phyloP scores from a whole-genome alignment of 2,113 vertebrate species.

The Rhinolophus sinicus region DNA sequence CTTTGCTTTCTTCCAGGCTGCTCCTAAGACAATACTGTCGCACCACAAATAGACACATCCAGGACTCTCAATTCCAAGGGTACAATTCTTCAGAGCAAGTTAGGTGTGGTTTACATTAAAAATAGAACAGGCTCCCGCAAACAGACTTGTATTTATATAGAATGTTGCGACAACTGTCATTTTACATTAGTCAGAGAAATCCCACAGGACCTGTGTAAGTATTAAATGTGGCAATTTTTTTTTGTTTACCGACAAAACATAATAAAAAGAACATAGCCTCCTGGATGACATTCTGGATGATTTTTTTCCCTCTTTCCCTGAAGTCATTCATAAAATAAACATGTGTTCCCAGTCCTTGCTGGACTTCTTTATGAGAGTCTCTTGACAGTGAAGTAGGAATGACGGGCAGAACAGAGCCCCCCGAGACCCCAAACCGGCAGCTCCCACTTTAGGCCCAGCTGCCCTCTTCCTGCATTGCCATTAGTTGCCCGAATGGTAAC shows the following conservation, averaged over 20 bases:
- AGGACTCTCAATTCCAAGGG: conserved; percentile 66
- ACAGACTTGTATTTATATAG: conserved; percentile 84
- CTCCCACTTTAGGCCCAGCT: rapidly evolving
- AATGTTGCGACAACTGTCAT: conserved; percentile 86
- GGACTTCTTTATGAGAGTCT: conserved; percentile 58
- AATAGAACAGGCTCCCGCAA: conserved; percentile 85
- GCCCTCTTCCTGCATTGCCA: neutral
- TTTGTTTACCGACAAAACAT: conserved; percentile 86
- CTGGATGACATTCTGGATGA: conserved; percentile 68
- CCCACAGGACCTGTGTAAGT: conserved; percentile 81
- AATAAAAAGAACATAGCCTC: conserved; percentile 83
- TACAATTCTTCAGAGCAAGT: conserved; percentile 71
- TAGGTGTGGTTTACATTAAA: conserved; percentile 83
- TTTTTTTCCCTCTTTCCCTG: conserved; percentile 75
- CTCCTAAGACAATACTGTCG: conserved; percentile 32
- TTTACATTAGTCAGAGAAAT: conserved; percentile 84
- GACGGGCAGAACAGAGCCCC: neutral
- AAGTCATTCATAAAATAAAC: conserved; percentile 86
- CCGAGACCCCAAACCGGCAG: neutral
- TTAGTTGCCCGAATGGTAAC: neutral
- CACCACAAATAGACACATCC: neutral
- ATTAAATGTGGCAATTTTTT: conserved; percentile 84
- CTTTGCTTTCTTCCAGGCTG: conserved; percentile 11
- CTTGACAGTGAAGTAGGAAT: neutral
- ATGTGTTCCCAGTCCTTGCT: conserved; percentile 68